These are phyloP conservation scores for Ephydatia muelleri DNA, from an alignment of 37 sponge, comb jelly and placozoan species.

Conservation along the genomic window DNA sequence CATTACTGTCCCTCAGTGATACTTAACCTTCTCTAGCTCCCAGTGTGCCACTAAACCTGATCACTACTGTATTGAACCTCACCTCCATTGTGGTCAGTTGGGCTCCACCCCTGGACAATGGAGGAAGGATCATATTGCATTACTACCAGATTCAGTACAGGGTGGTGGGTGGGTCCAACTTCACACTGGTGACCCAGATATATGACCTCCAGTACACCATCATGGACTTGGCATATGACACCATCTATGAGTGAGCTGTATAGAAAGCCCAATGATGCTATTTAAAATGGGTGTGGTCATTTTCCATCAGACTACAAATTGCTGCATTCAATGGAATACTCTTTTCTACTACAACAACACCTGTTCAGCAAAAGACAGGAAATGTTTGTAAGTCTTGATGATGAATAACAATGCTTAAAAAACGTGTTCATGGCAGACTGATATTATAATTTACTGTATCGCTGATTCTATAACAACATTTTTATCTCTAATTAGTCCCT, in stretches of 20 bases:
- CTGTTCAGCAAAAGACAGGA: not conserved
- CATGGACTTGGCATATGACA: not conserved
- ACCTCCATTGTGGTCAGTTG: not conserved
- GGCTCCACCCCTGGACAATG: not conserved
- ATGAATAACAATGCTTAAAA: too few species aligned
- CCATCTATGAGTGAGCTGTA: not conserved
- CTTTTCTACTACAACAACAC: not conserved
- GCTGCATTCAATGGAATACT: not conserved
- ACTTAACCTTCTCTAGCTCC: not conserved
- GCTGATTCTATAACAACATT: too few species aligned
- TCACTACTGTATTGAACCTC: not conserved
- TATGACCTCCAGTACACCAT: not conserved
- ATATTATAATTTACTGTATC: too few species aligned
- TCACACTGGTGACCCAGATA: not conserved
- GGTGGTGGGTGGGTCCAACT: not conserved
- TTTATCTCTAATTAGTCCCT: not conserved
- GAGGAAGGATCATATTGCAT: not conserved
- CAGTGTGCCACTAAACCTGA: not conserved
- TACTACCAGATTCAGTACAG: not conserved
- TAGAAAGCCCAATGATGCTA: not conserved
- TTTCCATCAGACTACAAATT: not conserved
- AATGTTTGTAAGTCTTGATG: not conserved
- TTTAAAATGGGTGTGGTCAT: not conserved
- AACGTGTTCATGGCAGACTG: too few species aligned
- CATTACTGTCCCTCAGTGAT: not conserved